phyloP scores from a whole-genome alignment of 1,140 invertebrate genomes.

The Drosophila persimilis region DNA sequence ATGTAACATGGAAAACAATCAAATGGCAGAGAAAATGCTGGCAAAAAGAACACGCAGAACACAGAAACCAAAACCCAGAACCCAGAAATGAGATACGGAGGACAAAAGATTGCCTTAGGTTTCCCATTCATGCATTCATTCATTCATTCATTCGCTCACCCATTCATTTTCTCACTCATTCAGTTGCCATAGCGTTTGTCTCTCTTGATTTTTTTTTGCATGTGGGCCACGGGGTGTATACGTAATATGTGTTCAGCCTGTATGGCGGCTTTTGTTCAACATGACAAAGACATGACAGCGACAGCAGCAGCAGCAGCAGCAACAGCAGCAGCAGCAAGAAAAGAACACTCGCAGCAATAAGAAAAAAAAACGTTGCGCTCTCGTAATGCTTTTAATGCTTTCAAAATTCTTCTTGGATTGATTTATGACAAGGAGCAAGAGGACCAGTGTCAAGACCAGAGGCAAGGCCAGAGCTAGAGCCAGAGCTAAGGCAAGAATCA shows the following conservation, averaged over 20 bases:
- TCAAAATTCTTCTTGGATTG: constrained; percentile 66
- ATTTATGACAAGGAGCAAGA: constrained; percentile 60
- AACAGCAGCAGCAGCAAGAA: constrained; percentile 9
- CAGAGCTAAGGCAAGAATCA: constrained; percentile 42
- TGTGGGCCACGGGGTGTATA: constrained; percentile 60
- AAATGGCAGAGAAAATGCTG: constrained; percentile 49
- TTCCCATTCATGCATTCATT: constrained; percentile 57
- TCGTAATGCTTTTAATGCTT: constrained; percentile 77
- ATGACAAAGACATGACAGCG: constrained; percentile 79
- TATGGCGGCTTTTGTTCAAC: constrained; percentile 73
- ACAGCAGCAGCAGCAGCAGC: constrained; percentile 24
- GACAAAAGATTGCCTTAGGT: constrained; percentile 74
- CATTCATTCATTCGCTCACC: constrained; percentile 56
- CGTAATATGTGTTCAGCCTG: constrained; percentile 51
- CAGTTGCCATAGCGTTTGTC: constrained; percentile 66
- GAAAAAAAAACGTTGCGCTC: constrained; percentile 55
- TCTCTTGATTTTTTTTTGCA: constrained; percentile 22
- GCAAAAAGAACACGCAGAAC: constrained; percentile 55
- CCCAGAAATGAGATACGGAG: constrained; percentile 21
- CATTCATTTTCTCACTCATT: constrained; percentile 68
- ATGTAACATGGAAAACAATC: constrained; percentile 67
- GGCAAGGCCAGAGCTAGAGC: neutral
- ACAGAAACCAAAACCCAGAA: constrained; percentile 22
- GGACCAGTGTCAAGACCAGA: neutral
- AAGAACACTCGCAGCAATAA: constrained; percentile 3